Percentiles rank a stretch among this genome's conserved stretches.
These are phyloP conservation scores for Nematolebias whitei DNA, from an alignment of 2,113 vertebrate species.

Conservation along the genomic window DNA sequence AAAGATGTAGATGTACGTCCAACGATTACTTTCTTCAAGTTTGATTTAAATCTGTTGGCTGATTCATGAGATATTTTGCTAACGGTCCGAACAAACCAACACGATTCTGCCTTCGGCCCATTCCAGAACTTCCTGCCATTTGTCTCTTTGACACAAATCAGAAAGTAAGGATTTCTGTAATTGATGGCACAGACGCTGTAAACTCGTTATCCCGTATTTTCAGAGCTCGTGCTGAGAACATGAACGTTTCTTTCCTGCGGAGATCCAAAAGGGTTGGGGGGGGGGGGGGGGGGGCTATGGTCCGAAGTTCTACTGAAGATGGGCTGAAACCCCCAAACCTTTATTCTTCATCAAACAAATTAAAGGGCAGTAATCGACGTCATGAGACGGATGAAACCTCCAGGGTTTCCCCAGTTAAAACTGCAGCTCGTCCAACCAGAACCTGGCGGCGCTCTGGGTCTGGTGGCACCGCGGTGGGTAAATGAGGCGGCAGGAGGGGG, in stretches of 20 bases:
- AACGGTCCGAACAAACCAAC: no score
- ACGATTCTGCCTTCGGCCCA: constrained; percentile 51
- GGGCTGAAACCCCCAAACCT: background rate
- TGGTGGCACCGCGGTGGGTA: constrained; percentile 60
- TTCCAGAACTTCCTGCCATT: constrained; percentile 85
- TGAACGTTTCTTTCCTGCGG: constrained; percentile 29
- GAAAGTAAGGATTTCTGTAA: constrained; percentile 91
- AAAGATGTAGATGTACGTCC: no score
- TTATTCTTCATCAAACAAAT: constrained; percentile 7
- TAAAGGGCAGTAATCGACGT: background rate
- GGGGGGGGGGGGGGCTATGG: constrained; percentile 39
- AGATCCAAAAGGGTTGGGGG: no score
- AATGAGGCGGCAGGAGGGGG: constrained; percentile 65
- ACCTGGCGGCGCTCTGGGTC: constrained; percentile 22
- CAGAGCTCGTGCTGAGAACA: constrained; percentile 79
- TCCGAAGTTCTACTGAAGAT: constrained; percentile 6
- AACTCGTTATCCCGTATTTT: constrained; percentile 89
- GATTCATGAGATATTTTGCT: no score
- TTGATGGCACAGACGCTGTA: constrained; percentile 92
- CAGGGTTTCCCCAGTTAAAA: background rate
- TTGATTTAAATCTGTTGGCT: no score
- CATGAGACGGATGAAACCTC: background rate
- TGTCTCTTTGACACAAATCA: constrained; percentile 99
- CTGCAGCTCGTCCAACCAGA: constrained; percentile 17
- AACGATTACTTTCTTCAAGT: no score